phyloP scores from a whole-genome alignment of 1,140 invertebrate genomes.

The Episyrphus balteatus region DNA sequence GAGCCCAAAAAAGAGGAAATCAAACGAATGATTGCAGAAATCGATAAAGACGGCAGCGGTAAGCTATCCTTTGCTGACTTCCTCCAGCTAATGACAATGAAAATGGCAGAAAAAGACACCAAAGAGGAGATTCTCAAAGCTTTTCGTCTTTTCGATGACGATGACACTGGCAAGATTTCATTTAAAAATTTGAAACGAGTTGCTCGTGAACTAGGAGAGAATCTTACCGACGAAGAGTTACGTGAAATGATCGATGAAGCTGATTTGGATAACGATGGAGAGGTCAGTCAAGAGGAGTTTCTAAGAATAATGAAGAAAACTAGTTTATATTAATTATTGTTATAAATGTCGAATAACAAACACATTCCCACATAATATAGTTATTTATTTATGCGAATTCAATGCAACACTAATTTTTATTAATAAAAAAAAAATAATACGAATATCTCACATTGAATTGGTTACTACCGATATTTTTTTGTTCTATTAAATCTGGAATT shows the following conservation, averaged over 20 bases:
- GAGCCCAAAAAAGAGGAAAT: constrained; percentile 96
- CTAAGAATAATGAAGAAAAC: constrained; percentile 96
- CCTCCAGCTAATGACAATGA: constrained; percentile 79
- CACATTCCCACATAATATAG: too few species aligned
- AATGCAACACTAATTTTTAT: too few species aligned
- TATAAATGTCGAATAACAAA: too few species aligned
- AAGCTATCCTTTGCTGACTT: constrained; percentile 86
- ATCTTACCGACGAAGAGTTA: constrained; percentile 89
- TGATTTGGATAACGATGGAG: constrained; percentile 89
- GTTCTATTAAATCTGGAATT: too few species aligned
- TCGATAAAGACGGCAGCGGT: constrained; percentile 78
- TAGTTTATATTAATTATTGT: constrained; percentile 65
- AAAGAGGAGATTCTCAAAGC: constrained; percentile 95
- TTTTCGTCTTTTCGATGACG: constrained; percentile 90
- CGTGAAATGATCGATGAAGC: constrained; percentile 98
- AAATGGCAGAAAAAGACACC: constrained; percentile 91
- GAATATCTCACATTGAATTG: too few species aligned
- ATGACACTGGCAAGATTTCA: constrained; percentile 88
- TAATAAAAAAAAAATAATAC: too few species aligned
- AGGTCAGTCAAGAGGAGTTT: constrained; percentile 94
- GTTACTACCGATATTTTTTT: too few species aligned
- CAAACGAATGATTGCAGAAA: constrained; percentile 83
- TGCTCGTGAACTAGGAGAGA: constrained; percentile 90
- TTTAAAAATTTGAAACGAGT: constrained; percentile 94
- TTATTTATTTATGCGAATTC: too few species aligned